phyloP scores from a whole-genome alignment of 2,797 vertebrate species.

The Lagocephalus sceleratus region DNA sequence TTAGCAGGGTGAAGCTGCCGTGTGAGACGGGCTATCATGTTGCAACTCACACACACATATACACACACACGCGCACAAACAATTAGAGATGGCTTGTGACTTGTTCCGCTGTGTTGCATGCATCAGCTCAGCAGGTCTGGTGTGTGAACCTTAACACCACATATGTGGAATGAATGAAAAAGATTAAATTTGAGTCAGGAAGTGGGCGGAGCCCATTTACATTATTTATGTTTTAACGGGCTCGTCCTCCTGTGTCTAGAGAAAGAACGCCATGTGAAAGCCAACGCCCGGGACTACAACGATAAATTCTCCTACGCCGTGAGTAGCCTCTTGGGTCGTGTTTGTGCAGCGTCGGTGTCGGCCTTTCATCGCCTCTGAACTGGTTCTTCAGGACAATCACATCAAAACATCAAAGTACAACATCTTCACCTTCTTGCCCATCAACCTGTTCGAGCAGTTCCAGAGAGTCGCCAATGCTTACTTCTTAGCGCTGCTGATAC shows the following conservation, averaged over 20 bases:
- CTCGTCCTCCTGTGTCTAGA: constrained; percentile 58
- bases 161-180: no score
- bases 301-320: constrained; percentile 83
- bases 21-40: constrained; percentile 53
- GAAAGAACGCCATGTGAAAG: constrained; percentile 82
- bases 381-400: constrained; percentile 77
- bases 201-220: no score
- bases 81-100: no score
- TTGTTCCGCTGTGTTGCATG: no score
- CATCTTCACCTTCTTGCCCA: constrained; percentile 84
- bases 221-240: background rate
- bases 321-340: constrained; percentile 55
- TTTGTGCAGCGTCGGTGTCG: no score
- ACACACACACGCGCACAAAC: background rate
- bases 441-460: constrained; percentile 90
- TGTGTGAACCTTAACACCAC: no score
- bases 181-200: no score
- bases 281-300: constrained; percentile 82
- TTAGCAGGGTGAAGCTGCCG: constrained; percentile 32
- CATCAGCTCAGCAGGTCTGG: no score
- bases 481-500: constrained; percentile 79
- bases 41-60: constrained; percentile 21
- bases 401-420: constrained; percentile 89
- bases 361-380: constrained; percentile 3
- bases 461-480: constrained; percentile 84